Percentiles rank a stretch among this genome's conserved stretches.
These are phyloP conservation scores for Gonatopus flavifemur DNA, from an alignment of 1,140 invertebrate species.

Conservation along the genomic window DNA sequence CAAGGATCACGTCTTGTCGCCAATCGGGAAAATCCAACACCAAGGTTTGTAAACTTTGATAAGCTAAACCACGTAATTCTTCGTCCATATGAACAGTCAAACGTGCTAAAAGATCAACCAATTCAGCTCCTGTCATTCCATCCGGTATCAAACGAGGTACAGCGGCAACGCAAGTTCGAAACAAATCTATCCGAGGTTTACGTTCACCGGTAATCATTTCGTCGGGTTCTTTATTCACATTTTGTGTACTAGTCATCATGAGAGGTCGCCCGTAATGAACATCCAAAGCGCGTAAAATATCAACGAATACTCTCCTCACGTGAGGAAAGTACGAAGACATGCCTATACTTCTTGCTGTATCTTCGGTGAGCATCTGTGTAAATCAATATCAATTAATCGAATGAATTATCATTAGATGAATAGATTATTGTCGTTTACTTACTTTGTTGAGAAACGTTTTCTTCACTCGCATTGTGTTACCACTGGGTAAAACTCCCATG, in stretches of 20 bases:
- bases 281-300: slow-evolving; percentile 94
- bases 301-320: slow-evolving; percentile 92
- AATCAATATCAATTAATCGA: background rate
- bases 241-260: slow-evolving; percentile 94
- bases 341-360: slow-evolving; percentile 92
- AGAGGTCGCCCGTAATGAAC: slow-evolving; percentile 92
- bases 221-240: slow-evolving; percentile 94
- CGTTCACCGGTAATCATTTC: slow-evolving; percentile 95
- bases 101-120: slow-evolving; percentile 89
- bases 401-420: background rate
- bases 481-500: slow-evolving; percentile 90
- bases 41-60: slow-evolving; percentile 94
- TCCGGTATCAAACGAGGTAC: slow-evolving; percentile 97
- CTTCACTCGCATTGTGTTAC: slow-evolving; percentile 91
- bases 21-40: slow-evolving; percentile 96
- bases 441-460: slow-evolving; percentile 94
- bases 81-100: slow-evolving; percentile 94
- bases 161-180: slow-evolving; percentile 96
- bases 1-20: slow-evolving; percentile 91
- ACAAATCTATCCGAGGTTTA: slow-evolving; percentile 97
- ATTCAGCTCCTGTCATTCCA: slow-evolving; percentile 89
- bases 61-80: slow-evolving; percentile 86
- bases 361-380: slow-evolving; percentile 85
- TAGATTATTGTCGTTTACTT: slow-evolving; percentile 7
- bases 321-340: slow-evolving; percentile 96